Conservation (phyloP, 2,888 invertebrate genomes). For the Cataglyphis rosenhaueri region DNA sequence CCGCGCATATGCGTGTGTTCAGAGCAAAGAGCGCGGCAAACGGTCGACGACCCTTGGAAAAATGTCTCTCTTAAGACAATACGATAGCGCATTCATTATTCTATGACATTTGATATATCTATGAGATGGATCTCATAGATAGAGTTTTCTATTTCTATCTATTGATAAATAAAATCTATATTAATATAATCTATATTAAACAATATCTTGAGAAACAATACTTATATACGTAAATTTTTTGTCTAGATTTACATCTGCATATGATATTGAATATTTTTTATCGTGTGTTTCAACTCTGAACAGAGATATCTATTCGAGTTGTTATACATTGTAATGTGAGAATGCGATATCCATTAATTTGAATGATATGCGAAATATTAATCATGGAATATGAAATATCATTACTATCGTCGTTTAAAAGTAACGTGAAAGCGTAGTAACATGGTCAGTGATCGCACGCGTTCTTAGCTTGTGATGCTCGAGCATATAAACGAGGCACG, state of each 20-base stretch:
- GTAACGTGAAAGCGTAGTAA: neutral
- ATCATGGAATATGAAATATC: neutral
- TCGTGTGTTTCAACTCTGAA: neutral
- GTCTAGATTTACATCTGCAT: constrained; percentile 8
- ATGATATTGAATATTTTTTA: neutral
- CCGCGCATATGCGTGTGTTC: constrained; percentile 67
- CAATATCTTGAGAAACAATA: neutral
- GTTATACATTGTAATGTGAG: neutral
- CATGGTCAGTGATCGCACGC: neutral
- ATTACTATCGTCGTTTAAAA: neutral
- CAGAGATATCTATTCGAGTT: neutral
- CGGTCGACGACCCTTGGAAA: constrained; percentile 79
- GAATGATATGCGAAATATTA: neutral
- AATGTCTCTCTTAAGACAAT: constrained; percentile 71
- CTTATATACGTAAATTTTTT: neutral
- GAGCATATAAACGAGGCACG: neutral
- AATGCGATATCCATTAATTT: constrained; percentile 7
- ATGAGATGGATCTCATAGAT: constrained; percentile 54
- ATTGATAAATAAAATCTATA: neutral
- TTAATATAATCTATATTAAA: neutral
- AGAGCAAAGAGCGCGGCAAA: constrained; percentile 69
- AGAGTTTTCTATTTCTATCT: neutral
- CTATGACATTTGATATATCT: constrained; percentile 56
- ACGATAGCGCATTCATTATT: constrained; percentile 66
- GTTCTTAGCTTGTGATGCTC: neutral